These are phyloP conservation scores for Melanocharis versteri DNA, from an alignment of 2,113 vertebrate species.

Conservation along the genomic window DNA sequence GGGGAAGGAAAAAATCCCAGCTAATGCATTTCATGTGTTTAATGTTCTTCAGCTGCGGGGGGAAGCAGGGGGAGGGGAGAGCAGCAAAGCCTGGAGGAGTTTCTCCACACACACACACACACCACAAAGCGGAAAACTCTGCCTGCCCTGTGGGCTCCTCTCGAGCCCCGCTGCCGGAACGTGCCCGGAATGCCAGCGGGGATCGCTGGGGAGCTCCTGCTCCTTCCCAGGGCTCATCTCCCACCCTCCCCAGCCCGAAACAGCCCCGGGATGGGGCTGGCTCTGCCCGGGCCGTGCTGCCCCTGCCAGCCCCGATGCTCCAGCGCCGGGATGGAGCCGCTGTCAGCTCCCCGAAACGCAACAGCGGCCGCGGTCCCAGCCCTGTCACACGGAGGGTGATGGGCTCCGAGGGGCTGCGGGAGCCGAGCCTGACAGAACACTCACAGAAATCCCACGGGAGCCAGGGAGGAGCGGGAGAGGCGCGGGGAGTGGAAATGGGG, in stretches of 20 bases:
- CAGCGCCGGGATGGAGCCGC: accelerated
- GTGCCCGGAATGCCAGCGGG: neutral
- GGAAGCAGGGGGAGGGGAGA: neutral
- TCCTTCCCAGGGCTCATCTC: accelerated
- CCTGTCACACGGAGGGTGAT: neutral
- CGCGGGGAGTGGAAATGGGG: accelerated
- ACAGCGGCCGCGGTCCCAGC: neutral
- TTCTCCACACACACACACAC: neutral
- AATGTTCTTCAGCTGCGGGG: constrained; percentile 18
- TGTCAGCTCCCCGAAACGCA: neutral
- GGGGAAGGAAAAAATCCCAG: constrained; percentile 37
- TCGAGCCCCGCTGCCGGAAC: neutral
- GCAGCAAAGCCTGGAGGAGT: neutral
- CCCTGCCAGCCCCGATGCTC: neutral
- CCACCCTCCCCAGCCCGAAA: neutral
- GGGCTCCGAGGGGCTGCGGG: neutral
- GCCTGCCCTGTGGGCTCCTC: neutral
- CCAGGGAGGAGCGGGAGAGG: neutral
- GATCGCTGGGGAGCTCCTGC: accelerated
- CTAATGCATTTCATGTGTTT: constrained; percentile 82
- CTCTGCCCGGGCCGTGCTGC: neutral
- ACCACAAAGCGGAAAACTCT: neutral
- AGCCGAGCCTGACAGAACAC: neutral
- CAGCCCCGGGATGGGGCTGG: accelerated
- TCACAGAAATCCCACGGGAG: accelerated